Conservation (phyloP, 1,140 invertebrate species). For the Berghia stephanieae region DNA sequence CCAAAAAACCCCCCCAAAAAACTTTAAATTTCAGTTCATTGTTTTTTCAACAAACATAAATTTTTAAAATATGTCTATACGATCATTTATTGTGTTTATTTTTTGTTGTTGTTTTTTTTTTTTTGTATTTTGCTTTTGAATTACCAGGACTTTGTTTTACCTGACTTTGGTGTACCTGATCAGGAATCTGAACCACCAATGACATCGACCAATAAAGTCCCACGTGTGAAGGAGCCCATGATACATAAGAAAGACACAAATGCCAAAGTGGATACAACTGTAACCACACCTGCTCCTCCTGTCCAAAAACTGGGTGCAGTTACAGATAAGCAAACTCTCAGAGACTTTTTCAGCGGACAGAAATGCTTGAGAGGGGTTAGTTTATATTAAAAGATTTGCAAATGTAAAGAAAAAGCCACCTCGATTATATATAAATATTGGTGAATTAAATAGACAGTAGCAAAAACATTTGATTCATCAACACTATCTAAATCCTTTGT, state of each 20-base stretch:
- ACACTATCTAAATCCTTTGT: neutral
- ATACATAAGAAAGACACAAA: neutral
- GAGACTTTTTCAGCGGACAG: conserved; percentile 83
- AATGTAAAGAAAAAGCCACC: neutral
- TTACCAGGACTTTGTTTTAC: too few relatives aligned
- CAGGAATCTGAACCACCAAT: too few relatives aligned
- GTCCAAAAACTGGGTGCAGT: conserved; percentile 38
- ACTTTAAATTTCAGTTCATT: too few relatives aligned
- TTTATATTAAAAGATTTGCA: neutral
- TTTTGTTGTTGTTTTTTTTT: too few relatives aligned
- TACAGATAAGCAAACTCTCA: conserved; percentile 56
- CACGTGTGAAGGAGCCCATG: too few relatives aligned
- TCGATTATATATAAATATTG: neutral
- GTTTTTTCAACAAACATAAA: too few relatives aligned
- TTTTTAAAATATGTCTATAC: too few relatives aligned
- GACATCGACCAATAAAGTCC: too few relatives aligned
- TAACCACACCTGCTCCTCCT: conserved; percentile 24
- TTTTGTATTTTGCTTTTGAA: too few relatives aligned
- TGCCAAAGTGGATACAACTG: conserved; percentile 1
- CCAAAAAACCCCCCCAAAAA: too few relatives aligned
- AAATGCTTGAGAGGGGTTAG: conserved; percentile 84
- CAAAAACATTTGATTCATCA: neutral
- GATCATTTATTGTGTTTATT: too few relatives aligned
- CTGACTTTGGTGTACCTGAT: too few relatives aligned
- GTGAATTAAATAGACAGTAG: neutral